phyloP scores from a whole-genome alignment of 2,113 vertebrate genomes.

The Hipposideros armiger region DNA sequence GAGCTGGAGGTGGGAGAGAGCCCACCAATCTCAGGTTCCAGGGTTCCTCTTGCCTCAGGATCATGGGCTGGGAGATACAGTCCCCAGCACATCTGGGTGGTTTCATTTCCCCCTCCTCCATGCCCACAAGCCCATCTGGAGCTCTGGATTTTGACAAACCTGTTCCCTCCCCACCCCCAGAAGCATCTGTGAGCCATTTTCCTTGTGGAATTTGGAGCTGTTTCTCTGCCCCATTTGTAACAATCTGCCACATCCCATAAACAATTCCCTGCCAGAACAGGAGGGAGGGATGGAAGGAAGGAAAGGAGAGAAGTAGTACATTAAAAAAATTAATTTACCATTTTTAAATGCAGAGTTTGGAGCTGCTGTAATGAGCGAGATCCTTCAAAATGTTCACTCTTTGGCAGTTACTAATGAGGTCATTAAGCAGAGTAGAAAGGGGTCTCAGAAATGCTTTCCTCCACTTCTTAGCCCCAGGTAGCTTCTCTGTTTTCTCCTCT shows the following conservation, averaged over 20 bases:
- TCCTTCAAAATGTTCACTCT: constrained; percentile 82
- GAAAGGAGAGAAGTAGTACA: constrained; percentile 80
- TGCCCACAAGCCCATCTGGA: constrained; percentile 71
- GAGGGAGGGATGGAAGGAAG: constrained; percentile 75
- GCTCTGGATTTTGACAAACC: constrained; percentile 69
- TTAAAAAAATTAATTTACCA: constrained; percentile 89
- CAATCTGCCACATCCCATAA: constrained; percentile 86
- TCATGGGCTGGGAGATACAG: constrained; percentile 1
- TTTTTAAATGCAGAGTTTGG: constrained; percentile 85
- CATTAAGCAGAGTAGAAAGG: constrained; percentile 78
- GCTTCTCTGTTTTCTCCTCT: neutral
- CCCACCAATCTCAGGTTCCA: neutral
- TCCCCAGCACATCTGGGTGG: constrained; percentile 66
- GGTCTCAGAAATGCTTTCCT: constrained; percentile 50
- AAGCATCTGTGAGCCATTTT: constrained; percentile 83
- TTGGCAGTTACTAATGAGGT: constrained; percentile 86
- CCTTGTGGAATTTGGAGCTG: constrained; percentile 80
- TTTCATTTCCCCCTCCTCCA: neutral
- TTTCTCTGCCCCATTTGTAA: constrained; percentile 87
- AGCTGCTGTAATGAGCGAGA: constrained; percentile 86
- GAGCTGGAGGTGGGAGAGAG: constrained; percentile 23
- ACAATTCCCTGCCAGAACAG: constrained; percentile 80
- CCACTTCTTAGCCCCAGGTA: constrained; percentile 3
- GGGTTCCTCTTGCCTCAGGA: neutral
- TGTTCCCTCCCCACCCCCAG: constrained; percentile 55